These are phyloP conservation scores for Pampusana beccarii DNA, from an alignment of 2,113 vertebrate genomes.

Conservation along the genomic window DNA sequence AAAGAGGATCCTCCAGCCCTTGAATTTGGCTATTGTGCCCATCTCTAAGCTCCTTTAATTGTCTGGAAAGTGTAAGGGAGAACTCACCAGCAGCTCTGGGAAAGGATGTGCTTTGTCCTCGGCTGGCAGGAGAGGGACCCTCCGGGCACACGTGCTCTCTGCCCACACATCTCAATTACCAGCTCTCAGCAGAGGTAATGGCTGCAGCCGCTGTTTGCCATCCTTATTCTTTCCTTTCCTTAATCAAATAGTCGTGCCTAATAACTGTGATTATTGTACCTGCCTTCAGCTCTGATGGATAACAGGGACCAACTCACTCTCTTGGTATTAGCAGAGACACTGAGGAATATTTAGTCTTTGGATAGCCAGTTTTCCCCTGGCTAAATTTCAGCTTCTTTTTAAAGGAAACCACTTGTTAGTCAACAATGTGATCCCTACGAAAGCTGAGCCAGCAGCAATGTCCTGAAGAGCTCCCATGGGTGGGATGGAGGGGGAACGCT, in stretches of 20 bases:
- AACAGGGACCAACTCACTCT: neutral
- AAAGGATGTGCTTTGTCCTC: neutral
- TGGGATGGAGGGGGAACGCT: neutral
- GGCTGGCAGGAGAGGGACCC: neutral
- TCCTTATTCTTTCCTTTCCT: neutral
- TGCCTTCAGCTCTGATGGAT: neutral
- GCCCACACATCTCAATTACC: neutral
- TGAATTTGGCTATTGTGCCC: neutral
- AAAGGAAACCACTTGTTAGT: neutral
- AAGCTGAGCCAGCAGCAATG: neutral
- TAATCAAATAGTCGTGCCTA: neutral
- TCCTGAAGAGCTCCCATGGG: fast-evolving
- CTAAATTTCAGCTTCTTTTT: neutral
- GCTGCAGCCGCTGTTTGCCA: neutral
- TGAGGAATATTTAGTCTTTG: neutral
- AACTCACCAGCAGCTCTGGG: neutral
- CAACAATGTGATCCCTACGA: neutral
- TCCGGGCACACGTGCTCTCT: neutral
- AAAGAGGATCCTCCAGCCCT: neutral
- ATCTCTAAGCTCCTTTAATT: neutral
- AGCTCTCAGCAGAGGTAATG: neutral
- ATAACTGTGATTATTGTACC: neutral
- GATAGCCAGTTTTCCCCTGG: neutral
- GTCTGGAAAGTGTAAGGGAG: neutral
- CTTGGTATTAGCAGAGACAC: neutral